A percentile compares a stretch with the other conserved stretches of the same genome.
Evolutionary conservation across 2,888 invertebrate species (phyloP).

Genomic region (Apotomis capreana): DNA sequence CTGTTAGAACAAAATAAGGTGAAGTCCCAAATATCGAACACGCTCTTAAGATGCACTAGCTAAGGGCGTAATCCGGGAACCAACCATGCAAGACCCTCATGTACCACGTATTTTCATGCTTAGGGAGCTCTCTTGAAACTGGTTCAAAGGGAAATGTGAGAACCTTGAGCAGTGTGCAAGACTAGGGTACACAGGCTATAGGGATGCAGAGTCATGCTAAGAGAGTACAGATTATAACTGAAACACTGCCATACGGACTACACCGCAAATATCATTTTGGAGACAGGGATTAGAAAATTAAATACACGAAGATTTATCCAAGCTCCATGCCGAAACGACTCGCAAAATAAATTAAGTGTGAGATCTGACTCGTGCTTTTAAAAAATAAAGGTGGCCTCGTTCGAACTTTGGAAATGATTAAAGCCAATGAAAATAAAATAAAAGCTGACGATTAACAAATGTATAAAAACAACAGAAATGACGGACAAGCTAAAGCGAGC

Average conservation of each 20-base stretch:
- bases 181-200: conserved; percentile 46
- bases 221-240: conserved; percentile 40
- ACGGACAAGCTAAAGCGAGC: conserved; percentile 1
- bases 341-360: conserved; percentile 1
- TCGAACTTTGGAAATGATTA: not conserved
- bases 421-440: conserved; percentile 6
- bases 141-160: conserved; percentile 58
- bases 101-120: conserved; percentile 38
- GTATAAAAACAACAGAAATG: conserved; percentile 5
- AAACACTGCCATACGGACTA: conserved; percentile 59
- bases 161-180: conserved; percentile 55
- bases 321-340: not conserved
- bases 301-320: conserved; percentile 14
- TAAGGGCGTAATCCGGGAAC: conserved; percentile 39
- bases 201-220: conserved; percentile 51
- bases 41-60: conserved; percentile 29
- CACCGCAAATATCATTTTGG: conserved; percentile 41
- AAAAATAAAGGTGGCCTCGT: not conserved
- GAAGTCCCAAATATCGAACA: conserved; percentile 44
- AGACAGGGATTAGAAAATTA: conserved; percentile 13
- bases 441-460: not conserved
- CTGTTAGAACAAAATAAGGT: conserved; percentile 78
- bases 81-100: conserved; percentile 46
- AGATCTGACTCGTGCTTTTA: conserved; percentile 5
- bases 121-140: conserved; percentile 31